Evolutionary conservation across 2,888 invertebrate species (phyloP), one percentile per base, ranked within the genome.

Genomic region (Agrilus cyanescens): DNA sequence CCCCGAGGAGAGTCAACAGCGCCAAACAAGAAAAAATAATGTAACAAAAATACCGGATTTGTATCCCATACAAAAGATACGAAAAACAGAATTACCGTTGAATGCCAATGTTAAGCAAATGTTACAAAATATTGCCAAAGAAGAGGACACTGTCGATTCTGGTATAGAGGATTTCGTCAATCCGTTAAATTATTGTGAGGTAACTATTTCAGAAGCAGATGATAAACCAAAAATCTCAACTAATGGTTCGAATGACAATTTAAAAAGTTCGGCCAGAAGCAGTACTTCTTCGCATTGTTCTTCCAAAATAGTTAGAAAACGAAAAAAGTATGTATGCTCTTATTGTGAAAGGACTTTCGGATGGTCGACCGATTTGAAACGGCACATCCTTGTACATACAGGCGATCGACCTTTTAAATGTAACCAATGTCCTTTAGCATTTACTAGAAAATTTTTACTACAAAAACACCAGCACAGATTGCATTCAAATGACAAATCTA

Each of bases 341-440:
- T 57, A 61, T 45, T 68, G 68, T 48, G 47, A 47, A 13, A 66
- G 62, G 50, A 57, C 54, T 18, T 68, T 67, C 46, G 65, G 65
- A 6, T 67, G 67, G 67, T 59, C 65, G 2, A 67, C 66, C 2
- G 68, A 66, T 53, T 54, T 68, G 41, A 68, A 68, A 49, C 53
- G 67, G 20, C 67, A 68, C 51, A 58, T 63, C 47, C 52, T 67
- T n/a, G 62, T 60, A 12, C 67, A 67, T 46, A 67, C 65, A 10
- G 67, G 66, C 7, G 66, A 68, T 49, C 52, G 62, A 13, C 66
- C 66, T 1, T 67, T 66, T 44, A 60, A 58, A 45, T 68, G 67
- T 49, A 53, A 53, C 12, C 41, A 45, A n/a, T 68, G 68, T 48
- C 52, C 56, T 46, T 58, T 61, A 4, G 58, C 59, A 4, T 68